A percentile compares a stretch with the other conserved stretches of the same genome.
These are phyloP conservation scores for Marmota monax DNA, from an alignment of 2,113 vertebrate species.

Conservation along the genomic window DNA sequence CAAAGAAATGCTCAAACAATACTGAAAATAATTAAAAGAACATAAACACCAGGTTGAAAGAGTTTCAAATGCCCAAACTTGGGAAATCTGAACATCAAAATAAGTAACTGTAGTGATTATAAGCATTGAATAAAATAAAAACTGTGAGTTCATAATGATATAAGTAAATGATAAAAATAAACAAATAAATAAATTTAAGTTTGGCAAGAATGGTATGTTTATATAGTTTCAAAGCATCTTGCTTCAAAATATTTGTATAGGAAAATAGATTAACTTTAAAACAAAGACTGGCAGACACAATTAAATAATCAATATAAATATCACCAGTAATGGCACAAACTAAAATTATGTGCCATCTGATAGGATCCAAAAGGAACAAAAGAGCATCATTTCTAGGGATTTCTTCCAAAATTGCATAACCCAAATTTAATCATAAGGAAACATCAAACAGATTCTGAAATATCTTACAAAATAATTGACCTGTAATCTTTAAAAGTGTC, in stretches of 20 bases:
- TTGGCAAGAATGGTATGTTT: not conserved
- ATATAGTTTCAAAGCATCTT: not conserved
- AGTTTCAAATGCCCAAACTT: not conserved
- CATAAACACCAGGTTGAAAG: not conserved
- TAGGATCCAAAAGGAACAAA: not conserved
- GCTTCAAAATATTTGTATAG: conserved; percentile 36
- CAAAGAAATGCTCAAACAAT: not conserved
- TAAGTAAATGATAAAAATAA: conserved; percentile 16
- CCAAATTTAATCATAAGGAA: conserved; percentile 25
- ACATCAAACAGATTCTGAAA: not conserved
- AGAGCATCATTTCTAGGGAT: not conserved
- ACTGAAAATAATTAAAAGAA: not conserved
- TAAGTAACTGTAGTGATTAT: not conserved
- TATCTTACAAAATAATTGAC: conserved; percentile 5
- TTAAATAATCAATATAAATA: not conserved
- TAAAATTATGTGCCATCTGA: conserved; percentile 1
- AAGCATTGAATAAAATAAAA: conserved; percentile 21
- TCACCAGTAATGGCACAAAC: not conserved
- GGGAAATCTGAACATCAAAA: not conserved
- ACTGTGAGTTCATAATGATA: not conserved
- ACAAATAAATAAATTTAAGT: conserved; percentile 19
- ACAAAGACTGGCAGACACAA: not conserved
- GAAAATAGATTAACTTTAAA: not conserved
- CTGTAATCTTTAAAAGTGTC: conserved; percentile 18
- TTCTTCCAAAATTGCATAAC: not conserved